Evolutionary conservation across 2,888 invertebrate genomes (phyloP).

Genomic region (Lissonota sp.): DNA sequence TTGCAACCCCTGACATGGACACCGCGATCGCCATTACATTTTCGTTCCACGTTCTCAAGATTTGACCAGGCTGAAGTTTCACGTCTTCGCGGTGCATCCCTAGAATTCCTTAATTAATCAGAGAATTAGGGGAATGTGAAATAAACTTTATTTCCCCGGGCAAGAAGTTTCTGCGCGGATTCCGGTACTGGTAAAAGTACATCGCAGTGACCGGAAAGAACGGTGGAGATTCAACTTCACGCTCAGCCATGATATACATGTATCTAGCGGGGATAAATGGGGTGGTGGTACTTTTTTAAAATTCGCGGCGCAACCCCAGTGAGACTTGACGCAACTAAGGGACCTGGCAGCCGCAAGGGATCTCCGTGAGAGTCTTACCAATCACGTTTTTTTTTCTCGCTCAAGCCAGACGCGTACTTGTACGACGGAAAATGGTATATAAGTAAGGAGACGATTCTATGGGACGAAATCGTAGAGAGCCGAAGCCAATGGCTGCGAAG

Average conservation of each 20-base stretch:
- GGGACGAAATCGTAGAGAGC: conserved; percentile 34
- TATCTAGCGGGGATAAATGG: conserved; percentile 13
- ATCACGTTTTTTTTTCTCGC: conserved; percentile 36
- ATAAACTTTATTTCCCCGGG: conserved; percentile 5
- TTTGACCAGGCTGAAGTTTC: background rate
- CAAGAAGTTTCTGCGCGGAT: conserved; percentile 9
- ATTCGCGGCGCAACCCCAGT: conserved; percentile 43
- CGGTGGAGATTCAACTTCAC: conserved; percentile 27
- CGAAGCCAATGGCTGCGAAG: conserved; percentile 26
- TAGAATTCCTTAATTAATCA: conserved; percentile 19
- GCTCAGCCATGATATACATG: conserved; percentile 1
- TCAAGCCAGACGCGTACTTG: conserved; percentile 7
- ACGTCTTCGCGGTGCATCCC: background rate
- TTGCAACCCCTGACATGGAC: no score
- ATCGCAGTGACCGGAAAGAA: conserved; percentile 23
- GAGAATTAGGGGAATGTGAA: background rate
- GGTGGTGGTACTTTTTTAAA: conserved; percentile 29
- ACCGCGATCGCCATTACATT: background rate
- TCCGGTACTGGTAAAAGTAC: background rate
- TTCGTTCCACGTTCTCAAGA: conserved; percentile 3
- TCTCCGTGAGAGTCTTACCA: conserved; percentile 58
- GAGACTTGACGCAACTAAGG: conserved; percentile 37
- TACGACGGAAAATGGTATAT: conserved; percentile 10
- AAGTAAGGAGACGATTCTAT: background rate
- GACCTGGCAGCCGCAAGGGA: conserved; percentile 39